Conservation (phyloP, 1,140 invertebrate genomes). For the Dendrolimus kikuchii region DNA sequence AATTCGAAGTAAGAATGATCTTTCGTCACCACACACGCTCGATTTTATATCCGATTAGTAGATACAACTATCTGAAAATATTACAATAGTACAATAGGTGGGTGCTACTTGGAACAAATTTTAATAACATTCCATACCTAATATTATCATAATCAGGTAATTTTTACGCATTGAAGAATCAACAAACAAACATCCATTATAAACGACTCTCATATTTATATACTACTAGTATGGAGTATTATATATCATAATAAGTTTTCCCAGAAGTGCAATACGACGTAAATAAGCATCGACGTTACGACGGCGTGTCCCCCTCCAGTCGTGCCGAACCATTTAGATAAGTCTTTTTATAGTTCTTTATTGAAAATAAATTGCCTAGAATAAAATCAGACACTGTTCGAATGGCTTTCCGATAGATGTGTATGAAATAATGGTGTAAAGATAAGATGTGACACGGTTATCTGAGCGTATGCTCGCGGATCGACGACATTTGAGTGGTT, state of each 20-base stretch:
- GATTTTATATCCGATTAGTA: no score
- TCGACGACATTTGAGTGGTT: no score
- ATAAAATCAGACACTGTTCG: slow-evolving; percentile 65
- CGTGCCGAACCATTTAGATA: slow-evolving; percentile 65
- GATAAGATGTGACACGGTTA: slow-evolving; percentile 63
- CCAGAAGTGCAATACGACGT: slow-evolving; percentile 43
- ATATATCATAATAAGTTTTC: slow-evolving; percentile 27
- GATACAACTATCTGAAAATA: no score
- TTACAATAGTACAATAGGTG: no score
- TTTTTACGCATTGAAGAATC: no score
- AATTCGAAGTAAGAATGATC: no score
- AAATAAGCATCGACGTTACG: slow-evolving; percentile 62
- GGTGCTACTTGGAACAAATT: no score
- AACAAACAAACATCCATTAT: no score
- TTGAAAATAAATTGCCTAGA: slow-evolving; percentile 72
- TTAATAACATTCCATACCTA: no score
- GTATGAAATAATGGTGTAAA: slow-evolving; percentile 65
- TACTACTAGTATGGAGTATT: not conserved
- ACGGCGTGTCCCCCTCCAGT: slow-evolving; percentile 51
- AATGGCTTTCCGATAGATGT: slow-evolving; percentile 70
- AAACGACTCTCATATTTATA: no score
- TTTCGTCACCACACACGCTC: no score
- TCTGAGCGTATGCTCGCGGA: slow-evolving; percentile 12
- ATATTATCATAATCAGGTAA: no score
- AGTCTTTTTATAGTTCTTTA: slow-evolving; percentile 72